Percentiles rank a stretch among this genome's conserved stretches.
These are phyloP conservation scores for Goniozus legneri DNA, from an alignment of 1,140 invertebrate species.

Conservation along the genomic window DNA sequence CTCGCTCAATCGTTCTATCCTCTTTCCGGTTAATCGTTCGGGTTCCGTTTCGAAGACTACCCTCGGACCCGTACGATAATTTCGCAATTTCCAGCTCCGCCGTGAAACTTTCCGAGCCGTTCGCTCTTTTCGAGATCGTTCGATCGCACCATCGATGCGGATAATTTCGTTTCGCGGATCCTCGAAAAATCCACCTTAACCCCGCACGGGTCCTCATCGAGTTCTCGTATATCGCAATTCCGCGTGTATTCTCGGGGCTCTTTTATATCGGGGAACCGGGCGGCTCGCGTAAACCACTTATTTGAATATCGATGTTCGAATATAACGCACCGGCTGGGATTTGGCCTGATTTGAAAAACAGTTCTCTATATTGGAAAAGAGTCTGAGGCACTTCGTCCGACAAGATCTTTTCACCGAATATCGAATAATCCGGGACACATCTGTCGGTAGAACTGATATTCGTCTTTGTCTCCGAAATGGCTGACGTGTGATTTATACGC, in stretches of 20 bases:
- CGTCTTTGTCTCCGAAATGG: constrained; percentile 32
- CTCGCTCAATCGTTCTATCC: not conserved
- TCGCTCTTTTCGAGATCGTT: not conserved
- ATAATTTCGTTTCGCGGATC: too few species aligned
- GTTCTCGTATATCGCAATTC: too few species aligned
- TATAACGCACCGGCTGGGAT: too few species aligned
- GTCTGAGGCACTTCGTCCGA: constrained; percentile 5
- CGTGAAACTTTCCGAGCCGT: not conserved
- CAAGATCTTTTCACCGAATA: constrained; percentile 17
- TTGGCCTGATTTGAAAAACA: constrained; percentile 3
- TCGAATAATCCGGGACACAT: constrained; percentile 25
- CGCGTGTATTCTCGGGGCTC: too few species aligned
- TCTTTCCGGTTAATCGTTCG: not conserved
- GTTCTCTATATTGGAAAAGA: constrained; percentile 14
- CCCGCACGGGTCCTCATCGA: too few species aligned
- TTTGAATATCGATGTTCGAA: too few species aligned
- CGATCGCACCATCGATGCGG: not conserved
- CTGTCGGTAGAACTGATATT: constrained; percentile 29
- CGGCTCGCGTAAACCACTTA: too few species aligned
- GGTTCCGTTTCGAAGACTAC: not conserved
- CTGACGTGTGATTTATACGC: constrained; percentile 35
- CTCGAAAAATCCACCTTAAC: too few species aligned
- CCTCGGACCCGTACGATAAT: not conserved
- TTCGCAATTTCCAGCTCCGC: not conserved
- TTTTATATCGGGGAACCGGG: too few species aligned